phyloP scores from a whole-genome alignment of 1,140 invertebrate genomes.

The Ruditapes philippinarum region DNA sequence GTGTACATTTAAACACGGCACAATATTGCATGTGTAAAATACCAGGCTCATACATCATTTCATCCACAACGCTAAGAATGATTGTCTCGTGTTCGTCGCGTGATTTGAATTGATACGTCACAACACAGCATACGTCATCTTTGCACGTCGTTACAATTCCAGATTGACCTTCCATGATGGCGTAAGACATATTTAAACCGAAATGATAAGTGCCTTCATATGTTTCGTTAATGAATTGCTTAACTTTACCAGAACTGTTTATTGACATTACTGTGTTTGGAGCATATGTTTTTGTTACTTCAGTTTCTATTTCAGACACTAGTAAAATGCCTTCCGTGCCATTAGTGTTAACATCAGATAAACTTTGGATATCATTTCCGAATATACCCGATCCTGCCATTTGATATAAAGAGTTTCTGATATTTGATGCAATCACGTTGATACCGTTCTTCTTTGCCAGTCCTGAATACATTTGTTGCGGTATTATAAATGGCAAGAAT shows the following conservation, averaged over 20 bases:
- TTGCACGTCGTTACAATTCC: background rate
- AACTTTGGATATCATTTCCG: background rate
- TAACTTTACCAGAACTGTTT: background rate
- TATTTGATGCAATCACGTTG: constrained; percentile 50
- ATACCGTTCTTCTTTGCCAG: constrained; percentile 51
- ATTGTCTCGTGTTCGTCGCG: background rate
- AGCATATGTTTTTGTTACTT: background rate
- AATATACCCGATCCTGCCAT: constrained; percentile 65
- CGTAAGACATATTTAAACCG: constrained; percentile 40
- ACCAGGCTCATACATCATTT: constrained; percentile 27
- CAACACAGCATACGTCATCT: constrained; percentile 42
- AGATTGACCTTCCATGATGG: background rate
- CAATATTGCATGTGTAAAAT: constrained; percentile 57
- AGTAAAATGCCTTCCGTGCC: constrained; percentile 34
- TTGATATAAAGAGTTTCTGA: constrained; percentile 20
- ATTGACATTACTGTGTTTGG: background rate
- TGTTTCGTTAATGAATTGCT: background rate
- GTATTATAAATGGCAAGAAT: constrained; percentile 56
- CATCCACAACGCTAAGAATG: constrained; percentile 27
- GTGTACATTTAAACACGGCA: constrained; percentile 29
- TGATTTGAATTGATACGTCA: constrained; percentile 24
- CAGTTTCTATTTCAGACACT: constrained; percentile 28
- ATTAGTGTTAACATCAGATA: constrained; percentile 14
- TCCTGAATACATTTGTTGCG: constrained; percentile 59
- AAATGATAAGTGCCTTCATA: background rate